These are phyloP conservation scores for Drosophila conformis DNA, from an alignment of 2,888 invertebrate genomes.

Conservation along the genomic window DNA sequence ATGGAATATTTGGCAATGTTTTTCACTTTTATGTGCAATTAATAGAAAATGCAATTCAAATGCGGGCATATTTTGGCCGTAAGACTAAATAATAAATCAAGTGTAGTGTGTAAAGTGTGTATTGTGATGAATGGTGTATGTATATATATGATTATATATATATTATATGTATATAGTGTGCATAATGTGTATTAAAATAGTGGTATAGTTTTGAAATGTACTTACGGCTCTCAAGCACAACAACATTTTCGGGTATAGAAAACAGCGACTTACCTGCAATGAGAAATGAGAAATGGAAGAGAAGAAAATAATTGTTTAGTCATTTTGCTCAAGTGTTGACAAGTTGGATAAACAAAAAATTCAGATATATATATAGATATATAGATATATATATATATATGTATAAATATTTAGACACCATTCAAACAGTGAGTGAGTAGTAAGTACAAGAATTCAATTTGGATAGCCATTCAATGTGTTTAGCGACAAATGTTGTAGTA, in stretches of 20 bases:
- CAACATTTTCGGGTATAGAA: slow-evolving; percentile 81
- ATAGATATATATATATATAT: slow-evolving; percentile 2
- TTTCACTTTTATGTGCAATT: slow-evolving; percentile 9
- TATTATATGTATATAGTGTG: slow-evolving; percentile 7
- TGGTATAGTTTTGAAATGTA: slow-evolving; percentile 73
- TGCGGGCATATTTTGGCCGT: slow-evolving; percentile 23
- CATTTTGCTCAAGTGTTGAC: slow-evolving; percentile 12
- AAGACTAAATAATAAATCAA: slow-evolving; percentile 9
- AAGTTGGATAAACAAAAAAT: slow-evolving; percentile 11
- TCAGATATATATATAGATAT: slow-evolving; percentile 10
- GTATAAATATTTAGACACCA: slow-evolving; percentile 36
- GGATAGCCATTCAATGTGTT: slow-evolving; percentile 66
- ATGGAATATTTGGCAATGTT: slow-evolving; percentile 16
- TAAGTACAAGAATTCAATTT: slow-evolving; percentile 72
- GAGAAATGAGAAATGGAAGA: slow-evolving; percentile 25
- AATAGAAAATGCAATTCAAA: slow-evolving; percentile 7
- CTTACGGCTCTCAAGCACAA: slow-evolving; percentile 80
- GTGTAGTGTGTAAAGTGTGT: slow-evolving; percentile 14
- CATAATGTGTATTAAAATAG: slow-evolving; percentile 35
- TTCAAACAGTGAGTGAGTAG: slow-evolving; percentile 79
- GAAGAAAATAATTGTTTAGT: slow-evolving; percentile 38
- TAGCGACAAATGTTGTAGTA: slow-evolving; percentile 77
- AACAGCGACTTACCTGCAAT: slow-evolving; percentile 77
- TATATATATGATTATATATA: not conserved
- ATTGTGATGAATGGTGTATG: slow-evolving; percentile 16